A percentile compares a stretch with the other conserved stretches of the same genome.
Evolutionary conservation across 2,888 invertebrate species (phyloP).

Genomic region (Latheticus oryzae): DNA sequence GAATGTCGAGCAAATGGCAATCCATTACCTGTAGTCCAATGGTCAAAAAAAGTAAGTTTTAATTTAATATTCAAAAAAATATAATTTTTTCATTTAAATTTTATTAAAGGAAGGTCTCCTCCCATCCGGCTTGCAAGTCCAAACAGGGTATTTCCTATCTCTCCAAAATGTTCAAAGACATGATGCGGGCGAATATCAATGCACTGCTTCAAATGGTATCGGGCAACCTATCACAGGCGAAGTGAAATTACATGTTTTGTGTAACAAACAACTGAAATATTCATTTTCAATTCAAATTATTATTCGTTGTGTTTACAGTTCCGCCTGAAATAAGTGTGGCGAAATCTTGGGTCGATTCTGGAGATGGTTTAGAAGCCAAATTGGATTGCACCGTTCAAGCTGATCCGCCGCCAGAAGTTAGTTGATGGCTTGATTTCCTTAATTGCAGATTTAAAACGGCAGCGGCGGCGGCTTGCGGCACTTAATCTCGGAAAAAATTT

Average conservation of each 20-base stretch:
- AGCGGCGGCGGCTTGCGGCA: too few relatives aligned
- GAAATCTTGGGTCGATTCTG: constrained; percentile 72
- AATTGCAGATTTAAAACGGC: too few relatives aligned
- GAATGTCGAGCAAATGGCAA: constrained; percentile 67
- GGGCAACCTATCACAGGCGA: constrained; percentile 65
- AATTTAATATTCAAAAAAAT: constrained; percentile 7
- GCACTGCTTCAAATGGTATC: constrained; percentile 67
- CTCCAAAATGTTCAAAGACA: constrained; percentile 63
- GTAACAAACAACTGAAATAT: too few relatives aligned
- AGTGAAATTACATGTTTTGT: constrained; percentile 63
- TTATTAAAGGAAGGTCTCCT: constrained; percentile 61
- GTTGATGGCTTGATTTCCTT: too few relatives aligned
- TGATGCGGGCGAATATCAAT: constrained; percentile 67
- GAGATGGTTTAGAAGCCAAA: constrained; percentile 73
- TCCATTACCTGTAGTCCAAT: constrained; percentile 66
- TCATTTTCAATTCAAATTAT: constrained; percentile 42
- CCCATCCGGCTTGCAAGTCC: constrained; percentile 63
- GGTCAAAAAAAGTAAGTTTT: constrained; percentile 65
- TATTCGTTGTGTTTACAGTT: constrained; percentile 62
- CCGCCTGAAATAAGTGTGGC: constrained; percentile 74
- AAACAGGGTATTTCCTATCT: constrained; percentile 63
- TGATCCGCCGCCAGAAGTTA: constrained; percentile 67
- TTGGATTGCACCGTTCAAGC: constrained; percentile 73
- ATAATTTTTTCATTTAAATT: not conserved
- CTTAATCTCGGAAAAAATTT: too few relatives aligned